Evolutionary conservation across 2,113 vertebrate genomes (phyloP).

Genomic region (Campylorhamphus procurvoides): DNA sequence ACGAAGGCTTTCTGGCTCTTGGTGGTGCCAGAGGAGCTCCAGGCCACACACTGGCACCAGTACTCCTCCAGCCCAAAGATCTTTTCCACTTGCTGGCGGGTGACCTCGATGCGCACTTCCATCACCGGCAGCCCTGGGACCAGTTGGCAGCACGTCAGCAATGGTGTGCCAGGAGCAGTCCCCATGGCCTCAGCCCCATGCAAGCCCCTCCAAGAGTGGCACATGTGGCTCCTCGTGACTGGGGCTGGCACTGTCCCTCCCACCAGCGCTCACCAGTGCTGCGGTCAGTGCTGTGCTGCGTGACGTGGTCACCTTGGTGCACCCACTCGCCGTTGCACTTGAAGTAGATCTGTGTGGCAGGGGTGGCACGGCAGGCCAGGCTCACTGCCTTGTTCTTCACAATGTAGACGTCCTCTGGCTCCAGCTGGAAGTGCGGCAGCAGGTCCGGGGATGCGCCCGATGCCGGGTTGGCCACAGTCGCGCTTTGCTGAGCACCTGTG

Average conservation of each 20-base stretch:
- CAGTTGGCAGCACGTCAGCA: background rate
- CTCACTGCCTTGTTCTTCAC: constrained; percentile 98
- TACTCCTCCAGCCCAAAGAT: constrained; percentile 96
- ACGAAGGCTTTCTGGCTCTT: constrained; percentile 98
- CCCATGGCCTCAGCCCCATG: accelerated
- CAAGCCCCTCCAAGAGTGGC: accelerated
- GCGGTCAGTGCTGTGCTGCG: constrained; percentile 84
- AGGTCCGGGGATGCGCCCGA: constrained; percentile 85
- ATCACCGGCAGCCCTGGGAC: constrained; percentile 89
- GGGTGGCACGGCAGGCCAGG: constrained; percentile 91
- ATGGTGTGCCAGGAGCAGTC: accelerated
- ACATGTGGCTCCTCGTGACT: accelerated
- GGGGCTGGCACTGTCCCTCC: accelerated
- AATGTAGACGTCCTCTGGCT: constrained; percentile 93
- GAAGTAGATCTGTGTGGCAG: constrained; percentile 98
- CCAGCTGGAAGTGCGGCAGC: constrained; percentile 94
- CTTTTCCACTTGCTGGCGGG: constrained; percentile 98
- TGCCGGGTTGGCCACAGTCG: constrained; percentile 82
- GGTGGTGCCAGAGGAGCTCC: constrained; percentile 97
- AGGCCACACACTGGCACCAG: constrained; percentile 99
- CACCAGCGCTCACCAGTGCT: constrained; percentile 80
- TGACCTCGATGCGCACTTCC: constrained; percentile 95
- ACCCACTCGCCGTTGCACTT: constrained; percentile 99
- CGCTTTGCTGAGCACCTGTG: constrained; percentile 88
- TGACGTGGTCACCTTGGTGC: constrained; percentile 92